Base-by-base conservation (phyloP, 2,888 invertebrate genomes). In the Drosophila nr. fundita region DNA sequence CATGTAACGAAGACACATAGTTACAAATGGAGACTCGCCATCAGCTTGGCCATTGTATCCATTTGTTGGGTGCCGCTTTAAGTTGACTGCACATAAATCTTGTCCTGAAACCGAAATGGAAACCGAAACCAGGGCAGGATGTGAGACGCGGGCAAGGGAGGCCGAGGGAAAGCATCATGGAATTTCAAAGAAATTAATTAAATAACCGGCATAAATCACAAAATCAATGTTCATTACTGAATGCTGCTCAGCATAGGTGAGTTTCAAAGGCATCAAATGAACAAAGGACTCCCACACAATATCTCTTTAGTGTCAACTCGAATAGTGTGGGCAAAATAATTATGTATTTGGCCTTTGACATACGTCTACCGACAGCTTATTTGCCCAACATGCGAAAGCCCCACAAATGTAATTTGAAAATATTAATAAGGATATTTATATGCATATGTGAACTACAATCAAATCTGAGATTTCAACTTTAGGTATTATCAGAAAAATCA, bases 101-200 rank as follows among this genome's bases (percentile, higher is more conserved):
- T 74, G 34, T 45, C 38, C 42, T 7, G 52, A 38, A 68, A 50
- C 34, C 61, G 32, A 70, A 50, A 49, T 30, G 40, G 59, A 48
- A 52, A 29, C 40, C 49, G 18, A 48, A 49, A 38, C 42, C 18
- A 24, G n/a, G 7, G 42, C 15, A n/a, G 4, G 21, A 48, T 24
- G 21, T 21, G 30, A 10, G 11, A 4, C 32, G 27, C 8, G 27
- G 18, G n/a, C 45, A 10, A 52, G 1, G 10, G 15, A 2, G 1
- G 27, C 7, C 40, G 6, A 8, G 13, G 45, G 13, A 24, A 3
- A 45, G 30, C 30, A 48, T 48, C 57, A 58, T 76, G 52, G 29
- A 78, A 78, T 73, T 64, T 73, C 64, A 78, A 76, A 68, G 63
- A 60, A 78, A 78, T 64, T 60, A 68, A 76, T 68, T 78, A 68